Conservation (phyloP, 2,113 vertebrate species). For the Gymnarchus niloticus region DNA sequence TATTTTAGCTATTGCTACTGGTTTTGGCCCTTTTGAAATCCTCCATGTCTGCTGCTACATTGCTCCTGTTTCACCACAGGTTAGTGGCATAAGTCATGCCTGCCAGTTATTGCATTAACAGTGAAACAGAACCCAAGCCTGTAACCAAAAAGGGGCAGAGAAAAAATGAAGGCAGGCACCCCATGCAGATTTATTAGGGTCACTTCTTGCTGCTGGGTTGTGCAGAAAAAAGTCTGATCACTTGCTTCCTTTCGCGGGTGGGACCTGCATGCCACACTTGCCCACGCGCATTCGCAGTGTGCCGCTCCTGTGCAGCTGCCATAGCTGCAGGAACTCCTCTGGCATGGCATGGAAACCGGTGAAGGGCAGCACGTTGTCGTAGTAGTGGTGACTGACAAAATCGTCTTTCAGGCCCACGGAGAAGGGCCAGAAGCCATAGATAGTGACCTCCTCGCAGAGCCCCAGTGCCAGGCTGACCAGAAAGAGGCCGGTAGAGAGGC, state of each 20-base stretch:
- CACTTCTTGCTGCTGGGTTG: background rate
- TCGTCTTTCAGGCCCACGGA: constrained; percentile 68
- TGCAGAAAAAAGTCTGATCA: background rate
- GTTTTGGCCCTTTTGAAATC: background rate
- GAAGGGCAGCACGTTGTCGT: constrained; percentile 87
- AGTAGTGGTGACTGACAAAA: constrained; percentile 92
- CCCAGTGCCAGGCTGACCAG: constrained; percentile 85
- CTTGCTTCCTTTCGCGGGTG: background rate
- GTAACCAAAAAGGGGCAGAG: background rate
- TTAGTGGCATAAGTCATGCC: background rate
- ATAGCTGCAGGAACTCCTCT: constrained; percentile 92
- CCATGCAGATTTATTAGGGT: background rate
- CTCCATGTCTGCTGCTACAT: background rate
- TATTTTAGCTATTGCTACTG: background rate
- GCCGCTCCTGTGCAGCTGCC: constrained; percentile 88
- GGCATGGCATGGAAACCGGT: constrained; percentile 93
- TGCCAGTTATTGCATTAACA: background rate
- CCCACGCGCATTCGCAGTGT: constrained; percentile 77
- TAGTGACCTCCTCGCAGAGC: constrained; percentile 86
- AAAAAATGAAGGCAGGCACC: background rate
- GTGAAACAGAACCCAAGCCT: background rate
- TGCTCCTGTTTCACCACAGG: background rate
- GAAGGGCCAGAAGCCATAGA: constrained; percentile 96
- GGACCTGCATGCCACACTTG: constrained; percentile 50
- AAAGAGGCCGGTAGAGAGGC: constrained; percentile 90